Conservation (phyloP, 2,113 vertebrate species). For the Corythaixoides concolor region DNA sequence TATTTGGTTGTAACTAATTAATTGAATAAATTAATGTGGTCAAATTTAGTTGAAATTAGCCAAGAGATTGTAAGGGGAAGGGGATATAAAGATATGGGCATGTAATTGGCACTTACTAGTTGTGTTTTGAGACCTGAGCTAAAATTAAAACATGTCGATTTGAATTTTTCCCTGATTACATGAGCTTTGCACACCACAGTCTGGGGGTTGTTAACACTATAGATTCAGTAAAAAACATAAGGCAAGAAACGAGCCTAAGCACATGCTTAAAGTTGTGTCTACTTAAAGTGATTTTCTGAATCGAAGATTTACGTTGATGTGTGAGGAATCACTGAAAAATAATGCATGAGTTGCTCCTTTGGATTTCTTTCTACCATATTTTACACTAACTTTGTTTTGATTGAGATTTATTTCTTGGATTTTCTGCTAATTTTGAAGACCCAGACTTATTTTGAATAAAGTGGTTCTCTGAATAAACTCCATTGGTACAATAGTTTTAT, state of each 20-base stretch:
- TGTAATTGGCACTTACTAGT: background rate
- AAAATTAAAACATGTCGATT: background rate
- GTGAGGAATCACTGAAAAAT: background rate
- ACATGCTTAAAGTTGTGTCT: background rate
- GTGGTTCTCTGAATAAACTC: conserved; percentile 22
- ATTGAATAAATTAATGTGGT: background rate
- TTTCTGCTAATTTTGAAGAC: background rate
- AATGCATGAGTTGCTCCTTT: background rate
- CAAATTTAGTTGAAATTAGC: background rate
- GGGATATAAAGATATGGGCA: background rate
- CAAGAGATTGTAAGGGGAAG: background rate
- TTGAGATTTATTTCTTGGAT: background rate
- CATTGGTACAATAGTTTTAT: conserved; percentile 4
- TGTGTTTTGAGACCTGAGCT: background rate
- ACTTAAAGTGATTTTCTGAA: background rate
- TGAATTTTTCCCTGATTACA: background rate
- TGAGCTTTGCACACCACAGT: background rate
- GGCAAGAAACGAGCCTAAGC: background rate
- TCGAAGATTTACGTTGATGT: background rate
- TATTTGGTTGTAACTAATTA: background rate
- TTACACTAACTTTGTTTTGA: background rate
- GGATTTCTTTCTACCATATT: background rate
- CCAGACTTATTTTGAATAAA: background rate
- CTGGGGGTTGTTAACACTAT: background rate
- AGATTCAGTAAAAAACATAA: background rate